Evolutionary conservation across 1,140 invertebrate genomes (phyloP).

Genomic region (Mamestra configurata): DNA sequence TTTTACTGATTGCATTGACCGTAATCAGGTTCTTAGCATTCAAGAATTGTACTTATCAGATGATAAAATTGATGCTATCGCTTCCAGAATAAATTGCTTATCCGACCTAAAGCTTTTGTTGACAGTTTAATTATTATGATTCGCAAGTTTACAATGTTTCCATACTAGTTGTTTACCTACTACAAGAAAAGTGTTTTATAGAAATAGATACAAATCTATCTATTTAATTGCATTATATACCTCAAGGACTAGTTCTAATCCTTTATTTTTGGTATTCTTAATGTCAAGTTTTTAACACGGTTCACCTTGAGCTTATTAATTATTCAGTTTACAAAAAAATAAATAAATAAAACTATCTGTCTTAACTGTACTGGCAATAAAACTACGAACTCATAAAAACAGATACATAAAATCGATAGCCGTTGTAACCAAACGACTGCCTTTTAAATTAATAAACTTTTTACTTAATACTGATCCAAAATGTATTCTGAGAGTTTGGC

Average conservation of each 20-base stretch:
- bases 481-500: not conserved
- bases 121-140: conserved; percentile 8
- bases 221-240: too few species aligned
- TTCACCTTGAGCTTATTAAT: not conserved
- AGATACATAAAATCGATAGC: conserved; percentile 38
- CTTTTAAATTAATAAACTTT: conserved; percentile 5
- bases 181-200: not conserved
- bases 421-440: conserved; percentile 10
- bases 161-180: not conserved
- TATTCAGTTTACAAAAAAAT: not conserved
- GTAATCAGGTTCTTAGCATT: not conserved
- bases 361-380: conserved; percentile 34
- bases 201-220: too few species aligned
- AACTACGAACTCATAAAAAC: conserved; percentile 33
- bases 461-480: not conserved
- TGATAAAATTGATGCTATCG: not conserved
- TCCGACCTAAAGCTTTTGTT: not conserved
- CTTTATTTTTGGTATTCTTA: not conserved
- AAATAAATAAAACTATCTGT: too few species aligned
- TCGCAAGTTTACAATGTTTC: not conserved
- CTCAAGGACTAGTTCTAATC: not conserved
- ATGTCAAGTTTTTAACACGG: not conserved
- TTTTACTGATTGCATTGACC: not conserved
- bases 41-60: not conserved
- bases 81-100: not conserved